Percentiles rank a stretch among this genome's conserved stretches.
phyloP scores from a whole-genome alignment of 2,888 invertebrate species.

The Calameuta idolon region DNA sequence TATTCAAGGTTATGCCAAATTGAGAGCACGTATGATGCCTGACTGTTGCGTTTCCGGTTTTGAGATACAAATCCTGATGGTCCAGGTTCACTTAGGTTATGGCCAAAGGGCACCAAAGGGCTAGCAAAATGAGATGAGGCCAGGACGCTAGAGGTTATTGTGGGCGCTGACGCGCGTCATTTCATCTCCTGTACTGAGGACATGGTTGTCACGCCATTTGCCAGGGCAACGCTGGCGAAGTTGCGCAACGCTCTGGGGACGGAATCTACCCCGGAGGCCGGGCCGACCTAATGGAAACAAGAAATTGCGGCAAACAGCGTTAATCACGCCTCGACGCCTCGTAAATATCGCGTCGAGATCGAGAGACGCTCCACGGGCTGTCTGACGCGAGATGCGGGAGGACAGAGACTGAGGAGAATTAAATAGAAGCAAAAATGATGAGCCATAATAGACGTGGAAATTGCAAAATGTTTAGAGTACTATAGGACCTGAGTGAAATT shows the following conservation, averaged over 20 bases:
- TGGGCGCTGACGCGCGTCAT: slow-evolving; percentile 65
- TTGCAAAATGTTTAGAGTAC: background rate
- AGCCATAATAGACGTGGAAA: background rate
- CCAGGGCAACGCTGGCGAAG: slow-evolving; percentile 39
- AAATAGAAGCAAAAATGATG: background rate
- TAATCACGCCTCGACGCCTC: slow-evolving; percentile 63
- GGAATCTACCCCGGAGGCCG: slow-evolving; percentile 62
- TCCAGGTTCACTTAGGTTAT: background rate
- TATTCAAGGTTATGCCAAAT: background rate
- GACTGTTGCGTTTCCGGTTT: background rate
- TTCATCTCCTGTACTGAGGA: slow-evolving; percentile 60
- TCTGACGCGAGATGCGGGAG: background rate
- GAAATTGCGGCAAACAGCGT: slow-evolving; percentile 66
- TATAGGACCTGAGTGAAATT: background rate
- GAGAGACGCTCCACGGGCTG: slow-evolving; percentile 7
- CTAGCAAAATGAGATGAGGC: slow-evolving; percentile 39
- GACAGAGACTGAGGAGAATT: background rate
- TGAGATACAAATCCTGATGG: background rate
- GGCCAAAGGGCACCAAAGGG: background rate
- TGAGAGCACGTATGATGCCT: background rate
- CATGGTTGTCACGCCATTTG: slow-evolving; percentile 57
- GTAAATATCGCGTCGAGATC: slow-evolving; percentile 53
- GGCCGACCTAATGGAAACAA: slow-evolving; percentile 67
- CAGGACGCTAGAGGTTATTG: slow-evolving; percentile 58
- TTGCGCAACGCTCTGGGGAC: slow-evolving; percentile 46